Conservation (phyloP, 2,113 vertebrate species). For the Antigone vipio region DNA sequence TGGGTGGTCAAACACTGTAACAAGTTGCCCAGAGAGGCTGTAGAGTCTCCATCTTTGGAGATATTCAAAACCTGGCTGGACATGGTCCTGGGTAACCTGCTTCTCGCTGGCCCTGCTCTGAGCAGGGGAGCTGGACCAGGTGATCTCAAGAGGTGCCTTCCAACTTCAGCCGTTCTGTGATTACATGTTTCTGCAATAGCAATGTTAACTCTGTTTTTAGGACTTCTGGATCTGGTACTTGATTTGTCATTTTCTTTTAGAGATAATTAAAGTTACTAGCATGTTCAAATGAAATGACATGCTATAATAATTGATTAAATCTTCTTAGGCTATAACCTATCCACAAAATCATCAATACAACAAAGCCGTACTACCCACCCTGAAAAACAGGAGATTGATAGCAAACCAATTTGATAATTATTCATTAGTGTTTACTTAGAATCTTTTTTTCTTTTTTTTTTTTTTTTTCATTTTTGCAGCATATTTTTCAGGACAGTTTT, state of each 20-base stretch:
- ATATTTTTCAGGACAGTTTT: constrained; percentile 5
- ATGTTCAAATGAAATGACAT: background rate
- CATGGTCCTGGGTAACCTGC: background rate
- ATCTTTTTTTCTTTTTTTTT: background rate
- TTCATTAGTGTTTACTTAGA: background rate
- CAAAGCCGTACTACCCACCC: background rate
- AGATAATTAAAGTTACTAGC: background rate
- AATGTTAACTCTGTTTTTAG: background rate
- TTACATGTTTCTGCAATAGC: background rate
- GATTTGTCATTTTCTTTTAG: background rate
- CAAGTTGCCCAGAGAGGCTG: background rate
- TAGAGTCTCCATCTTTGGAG: background rate
- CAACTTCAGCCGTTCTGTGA: background rate
- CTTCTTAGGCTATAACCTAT: background rate
- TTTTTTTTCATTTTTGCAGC: background rate
- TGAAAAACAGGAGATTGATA: background rate
- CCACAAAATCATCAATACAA: background rate
- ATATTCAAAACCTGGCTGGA: background rate
- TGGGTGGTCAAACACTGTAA: background rate
- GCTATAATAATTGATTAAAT: background rate
- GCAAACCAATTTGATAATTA: background rate
- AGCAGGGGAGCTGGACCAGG: background rate
- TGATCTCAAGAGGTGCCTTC: background rate
- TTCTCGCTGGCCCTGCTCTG: background rate
- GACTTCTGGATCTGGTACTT: background rate